phyloP scores from a whole-genome alignment of 2,888 invertebrate genomes.

The Globia sparganii region DNA sequence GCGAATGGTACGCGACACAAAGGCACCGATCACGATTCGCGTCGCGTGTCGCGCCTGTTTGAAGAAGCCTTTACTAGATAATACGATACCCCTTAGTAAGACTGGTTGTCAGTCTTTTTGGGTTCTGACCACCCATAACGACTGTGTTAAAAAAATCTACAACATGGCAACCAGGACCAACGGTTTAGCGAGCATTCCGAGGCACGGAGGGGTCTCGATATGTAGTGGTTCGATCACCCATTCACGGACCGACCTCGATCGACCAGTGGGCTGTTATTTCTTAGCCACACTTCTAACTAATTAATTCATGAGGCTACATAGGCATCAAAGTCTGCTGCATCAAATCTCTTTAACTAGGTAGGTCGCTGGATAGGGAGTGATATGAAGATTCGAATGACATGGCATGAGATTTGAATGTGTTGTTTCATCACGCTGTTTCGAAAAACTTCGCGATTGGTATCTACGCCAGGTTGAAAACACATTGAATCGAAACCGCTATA shows the following conservation, averaged over 20 bases:
- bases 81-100: neutral
- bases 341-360: constrained; percentile 3
- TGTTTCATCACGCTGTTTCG: too few relatives aligned
- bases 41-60: too few relatives aligned
- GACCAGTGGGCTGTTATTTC: neutral
- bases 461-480: too few relatives aligned
- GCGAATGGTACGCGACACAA: too few relatives aligned
- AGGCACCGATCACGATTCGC: too few relatives aligned
- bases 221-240: neutral
- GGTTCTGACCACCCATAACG: neutral
- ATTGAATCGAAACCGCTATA: too few relatives aligned
- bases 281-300: too few relatives aligned
- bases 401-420: too few relatives aligned
- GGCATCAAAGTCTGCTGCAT: neutral
- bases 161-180: neutral
- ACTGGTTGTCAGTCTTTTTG: neutral
- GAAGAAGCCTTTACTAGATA: too few relatives aligned
- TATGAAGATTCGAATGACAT: too few relatives aligned
- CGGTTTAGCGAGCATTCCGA: neutral
- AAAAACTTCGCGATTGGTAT: too few relatives aligned
- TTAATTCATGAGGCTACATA: neutral
- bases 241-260: neutral
- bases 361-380: too few relatives aligned
- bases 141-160: neutral
- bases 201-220: neutral